Evolutionary conservation across 2,888 invertebrate genomes (phyloP), one percentile per base, ranked within the genome.

Genomic region (Blastobasis adustella): DNA sequence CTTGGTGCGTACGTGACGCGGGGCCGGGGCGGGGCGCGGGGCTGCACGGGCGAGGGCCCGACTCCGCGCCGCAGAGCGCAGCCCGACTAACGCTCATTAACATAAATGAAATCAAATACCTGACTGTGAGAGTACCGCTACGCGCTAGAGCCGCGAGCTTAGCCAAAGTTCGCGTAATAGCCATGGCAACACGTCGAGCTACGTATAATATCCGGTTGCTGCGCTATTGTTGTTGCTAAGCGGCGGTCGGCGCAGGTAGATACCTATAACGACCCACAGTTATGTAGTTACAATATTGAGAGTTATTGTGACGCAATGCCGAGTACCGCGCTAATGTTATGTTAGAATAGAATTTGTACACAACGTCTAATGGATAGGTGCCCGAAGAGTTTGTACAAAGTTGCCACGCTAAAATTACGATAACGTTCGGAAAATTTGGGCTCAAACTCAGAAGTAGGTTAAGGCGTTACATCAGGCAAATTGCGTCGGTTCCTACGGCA

Each of bases 1-100:
- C 63, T 66, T 66, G 59, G 65, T 73, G 80, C 78, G 80, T 84
- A 82, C 82, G 82, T 85, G 85, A 79, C 78, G 76, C 73, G 65
- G 62, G 67, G 63, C 74, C 61, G 54, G 47, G 46, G 68, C 62
- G 71, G 66, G 65, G 66, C 66, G 69, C 67, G 70, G 71, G 40
- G 43, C n/a, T 58, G 69, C 65, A 58, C 63, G 58, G 53, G 61
- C 71, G 69, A 76, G 73, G 65, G 78, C 75, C 66, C 77, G 69
- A 77, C 78, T 73, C 57, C 61, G 57, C 58, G 61, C 50, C 45
- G 58, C 66, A 62, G 60, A 65, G 67, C 67, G 61, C 62, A 56
- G 60, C 57, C 60, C 65, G 67, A 73, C 73, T 73, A 71, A 68
- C 69, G 74, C 72, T 67, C 9, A 6, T 42, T 8, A 40, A 23